These are phyloP conservation scores for Hipposideros armiger DNA, from an alignment of 2,113 vertebrate species.

Conservation along the genomic window DNA sequence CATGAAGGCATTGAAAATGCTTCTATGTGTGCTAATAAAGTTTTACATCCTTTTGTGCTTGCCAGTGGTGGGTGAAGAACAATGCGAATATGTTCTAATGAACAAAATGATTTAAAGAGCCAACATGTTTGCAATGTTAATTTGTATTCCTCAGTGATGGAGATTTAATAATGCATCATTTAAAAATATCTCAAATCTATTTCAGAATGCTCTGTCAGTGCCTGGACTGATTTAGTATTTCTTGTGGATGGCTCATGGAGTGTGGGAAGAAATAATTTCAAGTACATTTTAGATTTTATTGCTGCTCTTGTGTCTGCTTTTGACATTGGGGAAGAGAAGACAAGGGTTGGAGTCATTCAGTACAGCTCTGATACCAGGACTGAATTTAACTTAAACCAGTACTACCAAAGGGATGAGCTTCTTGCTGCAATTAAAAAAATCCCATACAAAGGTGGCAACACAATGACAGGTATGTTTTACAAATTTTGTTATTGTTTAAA, in stretches of 20 bases:
- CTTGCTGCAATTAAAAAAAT: constrained; percentile 93
- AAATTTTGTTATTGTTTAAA: not conserved
- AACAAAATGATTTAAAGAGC: not conserved
- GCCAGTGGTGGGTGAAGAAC: not conserved
- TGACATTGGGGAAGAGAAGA: constrained; percentile 94
- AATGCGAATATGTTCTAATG: not conserved
- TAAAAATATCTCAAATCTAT: constrained; percentile 55
- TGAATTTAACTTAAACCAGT: constrained; percentile 93
- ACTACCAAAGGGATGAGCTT: constrained; percentile 90
- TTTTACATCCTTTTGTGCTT: not conserved
- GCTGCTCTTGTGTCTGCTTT: constrained; percentile 93
- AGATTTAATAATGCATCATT: not conserved
- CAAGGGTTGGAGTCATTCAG: constrained; percentile 95
- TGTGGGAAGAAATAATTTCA: constrained; percentile 94
- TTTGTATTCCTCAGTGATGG: not conserved
- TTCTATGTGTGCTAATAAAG: not conserved
- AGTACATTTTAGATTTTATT: constrained; percentile 93
- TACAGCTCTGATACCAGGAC: constrained; percentile 92
- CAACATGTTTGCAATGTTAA: not conserved
- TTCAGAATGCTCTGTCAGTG: constrained; percentile 93
- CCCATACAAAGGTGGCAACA: constrained; percentile 94
- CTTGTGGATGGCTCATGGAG: constrained; percentile 97
- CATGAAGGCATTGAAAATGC: not conserved
- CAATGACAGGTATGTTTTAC: constrained; percentile 91
- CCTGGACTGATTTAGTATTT: constrained; percentile 94